These are phyloP conservation scores for Silurus meridionalis DNA, from an alignment of 2,113 vertebrate species.

Conservation along the genomic window DNA sequence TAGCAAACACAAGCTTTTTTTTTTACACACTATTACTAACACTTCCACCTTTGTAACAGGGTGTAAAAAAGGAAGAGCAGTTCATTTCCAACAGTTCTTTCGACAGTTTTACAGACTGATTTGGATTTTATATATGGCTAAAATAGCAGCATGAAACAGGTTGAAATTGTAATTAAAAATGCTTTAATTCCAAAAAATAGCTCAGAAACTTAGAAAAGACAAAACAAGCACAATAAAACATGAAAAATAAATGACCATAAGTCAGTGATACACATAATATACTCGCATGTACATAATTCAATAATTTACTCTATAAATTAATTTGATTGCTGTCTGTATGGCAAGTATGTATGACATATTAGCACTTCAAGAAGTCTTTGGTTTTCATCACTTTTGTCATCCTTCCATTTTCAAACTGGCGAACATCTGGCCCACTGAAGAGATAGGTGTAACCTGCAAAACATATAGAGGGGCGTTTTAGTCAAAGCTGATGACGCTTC, in stretches of 20 bases:
- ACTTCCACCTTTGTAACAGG: neutral
- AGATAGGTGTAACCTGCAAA: conserved; percentile 80
- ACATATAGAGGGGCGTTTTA: neutral
- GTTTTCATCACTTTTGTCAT: conserved; percentile 64
- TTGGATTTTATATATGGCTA: neutral
- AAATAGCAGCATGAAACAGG: no score
- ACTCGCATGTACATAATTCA: neutral
- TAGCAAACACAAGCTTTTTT: neutral
- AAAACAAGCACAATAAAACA: neutral
- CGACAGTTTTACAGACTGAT: neutral
- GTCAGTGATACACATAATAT: neutral
- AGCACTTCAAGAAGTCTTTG: conserved; percentile 81
- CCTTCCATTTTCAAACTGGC: conserved; percentile 68
- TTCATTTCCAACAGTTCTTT: no score
- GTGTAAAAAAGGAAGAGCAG: neutral
- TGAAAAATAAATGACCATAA: neutral
- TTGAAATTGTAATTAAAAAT: neutral
- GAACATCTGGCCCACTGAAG: conserved; percentile 73
- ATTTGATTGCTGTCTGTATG: neutral
- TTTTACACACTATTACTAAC: neutral
- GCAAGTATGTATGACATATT: neutral
- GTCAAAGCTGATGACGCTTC: neutral
- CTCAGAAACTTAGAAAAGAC: neutral
- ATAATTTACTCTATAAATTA: neutral
- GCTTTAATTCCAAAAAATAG: neutral